Conservation (phyloP, 2,888 invertebrate genomes). For the Cryptocephalus moraei region DNA sequence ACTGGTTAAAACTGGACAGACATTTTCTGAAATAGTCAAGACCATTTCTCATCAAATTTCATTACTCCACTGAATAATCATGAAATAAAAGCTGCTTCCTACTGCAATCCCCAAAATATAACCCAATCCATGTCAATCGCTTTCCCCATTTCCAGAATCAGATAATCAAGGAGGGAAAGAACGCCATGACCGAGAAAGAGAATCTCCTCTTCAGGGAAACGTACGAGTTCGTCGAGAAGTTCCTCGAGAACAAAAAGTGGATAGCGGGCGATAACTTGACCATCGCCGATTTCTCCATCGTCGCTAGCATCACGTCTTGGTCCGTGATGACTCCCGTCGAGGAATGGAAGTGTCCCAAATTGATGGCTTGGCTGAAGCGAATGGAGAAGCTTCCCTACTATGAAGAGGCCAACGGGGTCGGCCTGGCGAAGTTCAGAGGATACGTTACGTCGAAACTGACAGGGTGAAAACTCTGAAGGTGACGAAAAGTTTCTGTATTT, state of each 20-base stretch:
- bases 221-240: neutral
- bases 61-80: too few species aligned
- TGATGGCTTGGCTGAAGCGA: slow-evolving; percentile 29
- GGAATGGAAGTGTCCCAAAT: slow-evolving; percentile 15
- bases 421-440: neutral
- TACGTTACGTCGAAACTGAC: neutral
- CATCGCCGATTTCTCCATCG: slow-evolving; percentile 16
- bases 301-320: slow-evolving; percentile 1
- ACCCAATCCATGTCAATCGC: neutral
- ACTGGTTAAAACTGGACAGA: too few species aligned
- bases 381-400: slow-evolving; percentile 29
- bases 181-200: too few species aligned
- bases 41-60: too few species aligned
- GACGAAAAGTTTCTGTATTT: too few species aligned
- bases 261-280: slow-evolving; percentile 18
- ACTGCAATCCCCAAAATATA: too few species aligned
- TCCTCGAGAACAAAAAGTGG: slow-evolving; percentile 16
- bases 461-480: neutral
- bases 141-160: neutral
- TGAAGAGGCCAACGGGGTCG: slow-evolving; percentile 7
- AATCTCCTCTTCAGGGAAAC: neutral
- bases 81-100: too few species aligned
- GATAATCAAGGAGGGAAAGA: too few species aligned
- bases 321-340: slow-evolving; percentile 9
- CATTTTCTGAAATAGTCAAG: too few species aligned